These are phyloP conservation scores for Neodiprion pinetum DNA, from an alignment of 1,140 invertebrate genomes.

Conservation along the genomic window DNA sequence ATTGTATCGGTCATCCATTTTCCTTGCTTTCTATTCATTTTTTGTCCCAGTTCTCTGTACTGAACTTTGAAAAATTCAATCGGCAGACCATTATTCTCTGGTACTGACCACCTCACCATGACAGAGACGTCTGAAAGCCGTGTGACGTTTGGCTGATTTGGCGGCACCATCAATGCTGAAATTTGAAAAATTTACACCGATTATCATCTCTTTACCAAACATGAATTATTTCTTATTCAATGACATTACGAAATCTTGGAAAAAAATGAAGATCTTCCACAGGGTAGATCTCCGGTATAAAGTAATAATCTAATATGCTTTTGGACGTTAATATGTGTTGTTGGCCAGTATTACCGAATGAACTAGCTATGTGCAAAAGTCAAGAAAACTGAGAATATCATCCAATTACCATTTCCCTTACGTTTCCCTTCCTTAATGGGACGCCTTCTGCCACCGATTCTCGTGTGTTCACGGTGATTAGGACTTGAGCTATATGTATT, in stretches of 20 bases:
- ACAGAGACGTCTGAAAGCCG: conserved; percentile 88
- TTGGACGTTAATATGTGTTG: neutral
- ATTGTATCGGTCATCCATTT: conserved; percentile 84
- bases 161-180: conserved; percentile 80
- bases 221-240: too few species aligned
- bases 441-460: conserved; percentile 51
- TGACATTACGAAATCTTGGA: too few species aligned
- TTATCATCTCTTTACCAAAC: too few species aligned
- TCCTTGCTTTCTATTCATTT: conserved; percentile 56
- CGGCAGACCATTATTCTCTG: conserved; percentile 78
- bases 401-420: conserved; percentile 52
- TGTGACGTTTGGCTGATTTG: conserved; percentile 83
- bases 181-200: conserved; percentile 31
- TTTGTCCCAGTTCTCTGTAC: conserved; percentile 73
- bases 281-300: neutral
- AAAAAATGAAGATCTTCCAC: too few species aligned
- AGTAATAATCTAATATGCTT: neutral
- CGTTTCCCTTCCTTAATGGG: conserved; percentile 57
- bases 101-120: conserved; percentile 89
- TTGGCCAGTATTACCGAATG: neutral
- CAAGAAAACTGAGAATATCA: too few species aligned
- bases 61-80: conserved; percentile 94
- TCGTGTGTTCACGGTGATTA: conserved; percentile 43
- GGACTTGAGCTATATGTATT: conserved; percentile 39
- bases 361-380: neutral